Evolutionary conservation across 2,888 invertebrate species (phyloP).

Genomic region (Dryococelus australis): DNA sequence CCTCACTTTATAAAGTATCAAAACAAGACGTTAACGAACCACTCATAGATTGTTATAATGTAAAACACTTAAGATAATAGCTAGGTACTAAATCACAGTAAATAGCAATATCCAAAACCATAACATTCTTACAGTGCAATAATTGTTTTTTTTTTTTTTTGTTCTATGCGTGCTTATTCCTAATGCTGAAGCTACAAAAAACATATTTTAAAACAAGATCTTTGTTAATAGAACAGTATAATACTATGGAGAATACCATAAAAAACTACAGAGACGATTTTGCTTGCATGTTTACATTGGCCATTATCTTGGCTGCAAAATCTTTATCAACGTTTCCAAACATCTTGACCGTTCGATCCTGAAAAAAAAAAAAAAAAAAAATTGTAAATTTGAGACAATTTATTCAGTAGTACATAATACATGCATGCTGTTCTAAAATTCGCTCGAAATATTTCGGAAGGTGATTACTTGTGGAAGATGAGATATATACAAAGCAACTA

Average conservation of each 20-base stretch:
- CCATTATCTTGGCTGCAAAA: not conserved
- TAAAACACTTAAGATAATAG: no score
- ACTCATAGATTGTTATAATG: no score
- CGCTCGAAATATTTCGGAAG: no score
- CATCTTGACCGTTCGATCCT: not conserved
- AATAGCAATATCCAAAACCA: not conserved
- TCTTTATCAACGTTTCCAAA: not conserved
- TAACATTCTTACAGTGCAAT: not conserved
- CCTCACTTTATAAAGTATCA: no score
- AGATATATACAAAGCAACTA: no score
- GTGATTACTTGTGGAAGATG: no score
- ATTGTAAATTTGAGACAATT: no score
- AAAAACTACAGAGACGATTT: not conserved
- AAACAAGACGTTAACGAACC: no score
- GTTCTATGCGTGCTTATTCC: not conserved
- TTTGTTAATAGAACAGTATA: not conserved
- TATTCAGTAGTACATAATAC: no score
- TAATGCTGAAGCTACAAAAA: not conserved
- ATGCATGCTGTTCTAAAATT: no score
- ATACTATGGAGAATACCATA: not conserved
- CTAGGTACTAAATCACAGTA: not conserved
- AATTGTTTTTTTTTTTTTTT: not conserved
- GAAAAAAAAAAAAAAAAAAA: not conserved
- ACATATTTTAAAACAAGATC: not conserved
- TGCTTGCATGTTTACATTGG: not conserved